Base-by-base conservation (phyloP, 1,140 invertebrate species). In the Drosophila mauritiana region DNA sequence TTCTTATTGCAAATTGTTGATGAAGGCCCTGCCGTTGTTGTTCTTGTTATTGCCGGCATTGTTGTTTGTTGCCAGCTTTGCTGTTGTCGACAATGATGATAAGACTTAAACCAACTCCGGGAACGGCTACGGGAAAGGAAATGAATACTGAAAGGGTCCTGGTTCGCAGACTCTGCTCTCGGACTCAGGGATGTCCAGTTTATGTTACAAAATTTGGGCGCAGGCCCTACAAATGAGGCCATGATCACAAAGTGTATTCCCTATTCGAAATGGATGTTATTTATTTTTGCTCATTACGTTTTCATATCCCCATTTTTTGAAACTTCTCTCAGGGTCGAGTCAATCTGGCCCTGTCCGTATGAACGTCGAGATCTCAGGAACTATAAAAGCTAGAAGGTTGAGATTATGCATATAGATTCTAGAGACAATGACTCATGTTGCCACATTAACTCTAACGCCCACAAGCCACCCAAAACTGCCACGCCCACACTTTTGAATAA, bases 1-100 rank as follows among this genome's bases (percentile, higher is more conserved):
- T 78, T 80, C 64, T 73, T 72, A 54, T 62, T 86, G 75, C 76
- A 89, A 86, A 86, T 86, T 88, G 84, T 89, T 83, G 84, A 79
- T 88, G 79, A 88, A 78, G 82, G 83, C 83, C 42, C 10, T 25
- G 57, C 70, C 56, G 59, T 46, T 76, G 61, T 65, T 72, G 61
- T 51, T 62, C 17, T 65, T 80, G 57, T 54, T 46, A 27, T 65
- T 48, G 68, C 48, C 55, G 37, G 27, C 70, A 69, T 73, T 59
- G 80, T 73, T 75, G 70, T 75, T 80, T 78, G 61, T 58, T 74
- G 70, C 45, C 45, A 17, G 45, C 61, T 39, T 74, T 59, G 80
- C 72, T 69, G 58, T 69, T 62, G 65, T 59, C 78, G 77, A 72
- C 80, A 80, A 84, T 80, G 81, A 80, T 84, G 80, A 84, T 85